A percentile compares a stretch with the other conserved stretches of the same genome.
Conservation (phyloP, 2,888 invertebrate genomes). For the Zootermopsis nevadensis region DNA sequence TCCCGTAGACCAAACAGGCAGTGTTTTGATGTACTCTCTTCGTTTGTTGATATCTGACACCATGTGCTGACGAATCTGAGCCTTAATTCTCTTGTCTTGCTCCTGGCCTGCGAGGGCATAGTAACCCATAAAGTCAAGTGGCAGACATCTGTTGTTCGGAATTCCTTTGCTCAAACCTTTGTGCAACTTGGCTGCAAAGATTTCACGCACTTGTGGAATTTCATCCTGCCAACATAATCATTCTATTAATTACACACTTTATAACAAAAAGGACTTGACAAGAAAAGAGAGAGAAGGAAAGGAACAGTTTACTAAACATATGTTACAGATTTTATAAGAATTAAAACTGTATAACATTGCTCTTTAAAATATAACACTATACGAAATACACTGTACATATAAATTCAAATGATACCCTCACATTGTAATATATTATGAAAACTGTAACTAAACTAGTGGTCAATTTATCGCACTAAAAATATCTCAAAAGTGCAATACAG, state of each 20-base stretch:
- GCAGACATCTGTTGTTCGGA: slow-evolving; percentile 89
- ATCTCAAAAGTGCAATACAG: too few species aligned
- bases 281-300: neutral
- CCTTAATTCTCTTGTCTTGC: slow-evolving; percentile 80
- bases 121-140: slow-evolving; percentile 96
- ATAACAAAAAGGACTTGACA: neutral
- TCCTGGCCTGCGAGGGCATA: slow-evolving; percentile 93
- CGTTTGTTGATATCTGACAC: slow-evolving; percentile 87
- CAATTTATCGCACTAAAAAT: too few species aligned
- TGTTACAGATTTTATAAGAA: neutral
- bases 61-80: slow-evolving; percentile 81
- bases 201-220: slow-evolving; percentile 87
- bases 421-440: too few species aligned
- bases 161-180: slow-evolving; percentile 87
- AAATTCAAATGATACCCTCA: too few species aligned
- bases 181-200: slow-evolving; percentile 91
- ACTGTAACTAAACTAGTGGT: too few species aligned
- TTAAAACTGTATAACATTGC: too few species aligned
- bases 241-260: neutral
- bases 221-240: slow-evolving; percentile 59
- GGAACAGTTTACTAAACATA: neutral
- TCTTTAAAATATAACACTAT: too few species aligned
- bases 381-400: too few species aligned
- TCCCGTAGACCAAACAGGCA: slow-evolving; percentile 77
- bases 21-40: slow-evolving; percentile 89